phyloP scores from a whole-genome alignment of 1,140 invertebrate species.

The Akabosia matsudoensis region DNA sequence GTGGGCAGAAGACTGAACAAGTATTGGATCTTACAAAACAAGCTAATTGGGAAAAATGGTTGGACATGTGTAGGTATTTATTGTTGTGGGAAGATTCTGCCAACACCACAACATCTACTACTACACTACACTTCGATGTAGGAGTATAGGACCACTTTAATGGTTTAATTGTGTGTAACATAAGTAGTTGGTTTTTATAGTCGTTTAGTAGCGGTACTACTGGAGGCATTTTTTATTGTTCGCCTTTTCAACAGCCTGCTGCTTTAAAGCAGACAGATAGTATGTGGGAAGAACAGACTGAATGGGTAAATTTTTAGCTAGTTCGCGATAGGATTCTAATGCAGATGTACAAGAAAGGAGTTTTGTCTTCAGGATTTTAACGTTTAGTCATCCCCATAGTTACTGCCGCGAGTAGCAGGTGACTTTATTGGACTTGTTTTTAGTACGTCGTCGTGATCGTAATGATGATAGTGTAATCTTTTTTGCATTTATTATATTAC shows the following conservation, averaged over 20 bases:
- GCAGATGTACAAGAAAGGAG: neutral
- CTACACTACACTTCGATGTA: neutral
- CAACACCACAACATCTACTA: neutral
- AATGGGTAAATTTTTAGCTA: too few relatives aligned
- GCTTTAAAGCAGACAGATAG: neutral
- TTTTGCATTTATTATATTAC: too few relatives aligned
- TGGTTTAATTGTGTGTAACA: neutral
- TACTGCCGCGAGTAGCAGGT: neutral
- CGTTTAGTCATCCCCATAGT: slow-evolving; percentile 13
- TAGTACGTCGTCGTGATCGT: neutral
- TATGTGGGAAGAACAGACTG: neutral
- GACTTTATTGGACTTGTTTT: neutral
- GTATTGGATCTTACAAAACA: neutral
- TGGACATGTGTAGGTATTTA: neutral
- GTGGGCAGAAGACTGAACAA: too few relatives aligned
- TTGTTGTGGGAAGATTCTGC: too few relatives aligned
- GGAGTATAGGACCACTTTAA: neutral
- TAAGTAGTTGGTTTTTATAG: neutral
- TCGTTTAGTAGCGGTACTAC: neutral
- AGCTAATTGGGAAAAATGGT: neutral
- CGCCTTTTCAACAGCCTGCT: neutral
- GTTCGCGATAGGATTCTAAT: too few relatives aligned
- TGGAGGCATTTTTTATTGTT: neutral
- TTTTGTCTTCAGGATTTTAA: neutral
- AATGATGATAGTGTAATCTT: too few relatives aligned